Evolutionary conservation across 1,140 invertebrate genomes (phyloP), one percentile per base, ranked within the genome.

Genomic region (Drosophila willistoni): DNA sequence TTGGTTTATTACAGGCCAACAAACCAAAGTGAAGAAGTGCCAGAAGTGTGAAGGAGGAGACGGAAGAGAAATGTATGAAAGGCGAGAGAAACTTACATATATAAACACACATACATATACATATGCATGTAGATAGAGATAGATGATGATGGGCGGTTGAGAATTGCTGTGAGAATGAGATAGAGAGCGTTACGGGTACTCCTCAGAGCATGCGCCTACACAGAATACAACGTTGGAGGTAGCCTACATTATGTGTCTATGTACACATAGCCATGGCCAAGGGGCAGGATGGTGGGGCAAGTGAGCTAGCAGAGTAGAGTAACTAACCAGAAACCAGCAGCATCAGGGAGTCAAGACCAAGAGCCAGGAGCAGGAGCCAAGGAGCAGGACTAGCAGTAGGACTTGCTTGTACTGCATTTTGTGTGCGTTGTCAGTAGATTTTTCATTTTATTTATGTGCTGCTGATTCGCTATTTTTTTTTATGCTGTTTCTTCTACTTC

Each of bases 401-500:
- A 74, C 56, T 59, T 59, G 56, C 73, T 70, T 70, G 60, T 77
- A 87, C 84, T 89, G 85, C 84, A 89, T 89, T 89, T 89, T 77
- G 68, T 77, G 68, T 71, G 84, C 61, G 19, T 68, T 79, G 84
- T 81, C 77, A 89, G 84, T 89, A 89, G 84, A 89, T 89, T 89
- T 89, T 89, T 89, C 84, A 89, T 89, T 89, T 84, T 89, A 89
- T 89, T 89, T 89, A 89, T 89, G 85, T 90, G 84, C 84, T 86
- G 25, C 73, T 56, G 51, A 56, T 70, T 64, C 61, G 64, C 68
- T 85, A 54, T 85, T 70, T 67, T 81, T 73, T 51, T 57, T 57
- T 63, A 70, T 70, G 73, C 60, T 56, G 64, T 29, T 25, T 19
- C 36, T 39, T 19, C 44, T 63, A 22, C 17, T 22, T 9, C 34